Percentiles rank a stretch among this genome's conserved stretches.
Evolutionary conservation across 2,797 vertebrate genomes (phyloP).

Genomic region (Catharus ustulatus): DNA sequence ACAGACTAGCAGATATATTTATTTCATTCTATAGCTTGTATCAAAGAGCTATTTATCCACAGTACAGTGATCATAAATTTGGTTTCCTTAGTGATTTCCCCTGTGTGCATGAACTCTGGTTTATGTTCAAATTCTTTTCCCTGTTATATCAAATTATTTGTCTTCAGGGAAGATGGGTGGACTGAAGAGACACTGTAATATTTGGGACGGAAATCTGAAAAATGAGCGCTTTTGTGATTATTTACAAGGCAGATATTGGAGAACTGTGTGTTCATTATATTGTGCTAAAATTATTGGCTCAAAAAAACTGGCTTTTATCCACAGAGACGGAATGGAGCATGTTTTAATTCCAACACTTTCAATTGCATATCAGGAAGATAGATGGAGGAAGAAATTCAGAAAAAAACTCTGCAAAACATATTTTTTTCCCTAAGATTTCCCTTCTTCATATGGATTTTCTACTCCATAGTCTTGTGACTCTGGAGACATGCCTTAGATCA

Average conservation of each 20-base stretch:
- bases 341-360: neutral
- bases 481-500: neutral
- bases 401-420: neutral
- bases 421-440: neutral
- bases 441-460: neutral
- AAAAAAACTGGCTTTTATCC: neutral
- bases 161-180: slow-evolving; percentile 8
- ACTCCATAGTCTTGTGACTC: neutral
- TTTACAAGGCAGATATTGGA: slow-evolving; percentile 20
- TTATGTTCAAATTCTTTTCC: slow-evolving; percentile 51
- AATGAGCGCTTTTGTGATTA: slow-evolving; percentile 7
- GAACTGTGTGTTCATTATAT: slow-evolving; percentile 1
- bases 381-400: neutral
- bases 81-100: slow-evolving; percentile 44
- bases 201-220: slow-evolving; percentile 46
- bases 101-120: neutral
- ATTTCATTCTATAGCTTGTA: neutral
- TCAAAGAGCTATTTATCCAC: slow-evolving; percentile 11
- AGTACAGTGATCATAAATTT: slow-evolving; percentile 21
- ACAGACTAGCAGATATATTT: neutral
- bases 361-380: neutral
- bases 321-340: neutral
- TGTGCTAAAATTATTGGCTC: neutral
- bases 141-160: slow-evolving; percentile 39
- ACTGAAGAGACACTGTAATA: slow-evolving; percentile 28